A percentile compares a stretch with the other conserved stretches of the same genome.
Evolutionary conservation across 2,113 vertebrate genomes (phyloP).

Genomic region (Syngnathus scovelli): DNA sequence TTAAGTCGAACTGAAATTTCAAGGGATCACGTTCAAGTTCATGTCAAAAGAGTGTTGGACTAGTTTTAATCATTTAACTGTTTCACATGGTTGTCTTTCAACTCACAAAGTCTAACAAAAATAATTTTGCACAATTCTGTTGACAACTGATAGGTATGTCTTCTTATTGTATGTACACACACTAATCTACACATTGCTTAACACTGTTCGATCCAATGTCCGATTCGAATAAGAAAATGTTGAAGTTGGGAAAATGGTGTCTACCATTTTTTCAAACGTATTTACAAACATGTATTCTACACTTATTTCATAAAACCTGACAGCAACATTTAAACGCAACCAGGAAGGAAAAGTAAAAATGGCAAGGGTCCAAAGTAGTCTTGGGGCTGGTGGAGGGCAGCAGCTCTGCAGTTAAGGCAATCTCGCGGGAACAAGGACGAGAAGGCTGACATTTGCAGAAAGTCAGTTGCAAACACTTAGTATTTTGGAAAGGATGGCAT

Average conservation of each 20-base stretch:
- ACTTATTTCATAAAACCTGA: constrained; percentile 43
- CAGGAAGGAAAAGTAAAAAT: constrained; percentile 19
- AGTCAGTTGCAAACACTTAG: constrained; percentile 34
- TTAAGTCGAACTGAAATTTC: background rate
- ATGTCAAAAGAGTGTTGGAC: background rate
- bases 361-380: constrained; percentile 20
- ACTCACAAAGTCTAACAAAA: background rate
- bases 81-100: constrained; percentile 2
- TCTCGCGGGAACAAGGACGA: constrained; percentile 41
- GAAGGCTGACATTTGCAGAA: constrained; percentile 40
- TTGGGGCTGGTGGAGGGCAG: constrained; percentile 25
- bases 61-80: background rate
- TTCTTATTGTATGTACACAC: background rate
- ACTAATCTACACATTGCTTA: background rate
- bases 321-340: constrained; percentile 29
- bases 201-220: background rate
- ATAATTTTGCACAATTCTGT: background rate
- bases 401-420: constrained; percentile 56
- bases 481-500: constrained; percentile 71
- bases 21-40: background rate
- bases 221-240: background rate
- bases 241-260: background rate
- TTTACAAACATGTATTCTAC: constrained; percentile 60
- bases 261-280: constrained; percentile 25
- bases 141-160: background rate